Evolutionary conservation across 2,113 vertebrate genomes (phyloP).

Genomic region (Morone chrysops): DNA sequence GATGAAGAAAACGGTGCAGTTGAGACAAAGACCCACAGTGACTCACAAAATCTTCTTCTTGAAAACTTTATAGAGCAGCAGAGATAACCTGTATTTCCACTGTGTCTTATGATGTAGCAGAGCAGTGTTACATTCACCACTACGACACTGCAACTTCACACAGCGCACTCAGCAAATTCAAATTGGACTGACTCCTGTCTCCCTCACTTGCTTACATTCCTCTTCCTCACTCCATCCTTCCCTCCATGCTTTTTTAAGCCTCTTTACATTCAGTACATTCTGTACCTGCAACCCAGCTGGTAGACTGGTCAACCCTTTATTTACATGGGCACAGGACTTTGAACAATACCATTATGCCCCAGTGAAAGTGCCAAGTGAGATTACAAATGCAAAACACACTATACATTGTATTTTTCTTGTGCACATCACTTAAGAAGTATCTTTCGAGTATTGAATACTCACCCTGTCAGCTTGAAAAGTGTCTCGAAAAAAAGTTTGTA

Average conservation of each 20-base stretch:
- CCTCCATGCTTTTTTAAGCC: slow-evolving; percentile 18
- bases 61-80: not conserved
- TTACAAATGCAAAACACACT: not conserved
- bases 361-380: not conserved
- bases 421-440: not conserved
- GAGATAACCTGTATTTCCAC: slow-evolving; percentile 10
- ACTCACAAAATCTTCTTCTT: not conserved
- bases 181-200: slow-evolving; percentile 26
- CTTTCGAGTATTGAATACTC: not conserved
- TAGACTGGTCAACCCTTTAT: slow-evolving; percentile 1
- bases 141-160: slow-evolving; percentile 45
- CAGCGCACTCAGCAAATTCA: slow-evolving; percentile 52
- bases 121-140: slow-evolving; percentile 67
- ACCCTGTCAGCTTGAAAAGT: not conserved
- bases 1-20: not conserved
- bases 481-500: not conserved
- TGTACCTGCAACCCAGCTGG: not conserved
- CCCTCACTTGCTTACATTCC: slow-evolving; percentile 48
- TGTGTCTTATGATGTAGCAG: slow-evolving; percentile 44
- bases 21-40: not conserved
- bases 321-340: not conserved
- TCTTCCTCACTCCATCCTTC: slow-evolving; percentile 12
- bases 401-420: not conserved
- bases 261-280: slow-evolving; percentile 32
- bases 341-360: too few relatives aligned